Evolutionary conservation across 2,888 invertebrate genomes (phyloP).

Genomic region (Noctua pronuba): DNA sequence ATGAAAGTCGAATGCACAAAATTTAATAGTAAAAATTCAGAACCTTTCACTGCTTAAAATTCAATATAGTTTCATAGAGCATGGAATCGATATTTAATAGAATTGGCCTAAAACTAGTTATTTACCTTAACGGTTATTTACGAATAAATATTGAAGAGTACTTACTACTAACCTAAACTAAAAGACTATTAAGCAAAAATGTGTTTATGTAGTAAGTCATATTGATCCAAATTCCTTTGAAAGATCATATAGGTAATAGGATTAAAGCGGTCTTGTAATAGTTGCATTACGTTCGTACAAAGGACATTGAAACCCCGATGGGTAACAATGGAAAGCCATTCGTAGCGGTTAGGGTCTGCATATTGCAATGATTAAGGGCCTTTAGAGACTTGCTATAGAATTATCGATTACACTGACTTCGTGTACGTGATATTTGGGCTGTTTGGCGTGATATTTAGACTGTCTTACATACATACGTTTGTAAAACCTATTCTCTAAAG

Average conservation of each 20-base stretch:
- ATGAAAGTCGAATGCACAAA: too few species aligned
- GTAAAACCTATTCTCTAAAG: not conserved
- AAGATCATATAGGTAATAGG: not conserved
- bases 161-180: too few species aligned
- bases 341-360: constrained; percentile 16
- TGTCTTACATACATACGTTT: too few species aligned
- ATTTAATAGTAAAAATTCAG: too few species aligned
- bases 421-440: not conserved
- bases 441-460: too few species aligned
- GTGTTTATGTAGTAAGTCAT: not conserved
- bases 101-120: too few species aligned
- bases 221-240: not conserved
- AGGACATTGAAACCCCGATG: constrained; percentile 4
- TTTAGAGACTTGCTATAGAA: not conserved
- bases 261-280: constrained; percentile 15
- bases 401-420: not conserved
- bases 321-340: constrained; percentile 34
- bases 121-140: too few species aligned
- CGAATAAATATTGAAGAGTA: too few species aligned
- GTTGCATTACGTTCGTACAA: constrained; percentile 29
- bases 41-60: too few species aligned
- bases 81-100: too few species aligned
- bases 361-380: not conserved
- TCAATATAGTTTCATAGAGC: too few species aligned
- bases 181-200: not conserved